Evolutionary conservation across 2,888 invertebrate species (phyloP), one percentile per base, ranked within the genome.

Genomic region (Arrhopalites spinosus): DNA sequence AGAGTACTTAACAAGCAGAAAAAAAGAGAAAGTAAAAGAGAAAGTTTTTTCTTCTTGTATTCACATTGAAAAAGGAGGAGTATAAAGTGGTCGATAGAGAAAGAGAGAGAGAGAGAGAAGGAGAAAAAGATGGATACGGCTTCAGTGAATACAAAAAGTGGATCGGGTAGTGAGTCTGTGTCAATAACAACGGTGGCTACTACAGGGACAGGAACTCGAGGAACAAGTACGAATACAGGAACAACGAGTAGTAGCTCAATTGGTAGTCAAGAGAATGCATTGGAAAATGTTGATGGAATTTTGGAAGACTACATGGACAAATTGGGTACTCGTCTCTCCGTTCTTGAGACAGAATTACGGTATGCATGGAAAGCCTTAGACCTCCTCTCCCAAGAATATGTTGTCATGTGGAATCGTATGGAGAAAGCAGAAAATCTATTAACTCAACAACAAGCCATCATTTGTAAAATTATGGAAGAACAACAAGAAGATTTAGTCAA

Each of bases 361-460:
- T 95, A 94, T 85, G 95, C 96, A 23, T 96, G 95, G 95, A 89
- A 95, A 80, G 95, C 95, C 1, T 88, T 96, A 74, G 95, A 96
- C 85, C 88, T 96, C 72, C 89, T 96, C 45, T 94, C 94, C 53
- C 93, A 93, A 84, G 96, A 96, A 85, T 96, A 95, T 84, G 93
- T 95, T 72, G 93, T 94, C 85, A 96, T 96, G 92, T 96, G 95
- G 95, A 93, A 93, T 84, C 88, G 95, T 63, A 87, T 96, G 77
- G 95, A 96, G 84, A 93, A 95, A 85, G 87, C 96, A 36, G 95
- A 96, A 85, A 90, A 92, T 27, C 89, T 95, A 78, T 89, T 95
- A 2, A 90, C 92, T 85, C 95, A 95, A 84, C 96, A 96, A 85
- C 95, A 95, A 85, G 92, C 93, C 82, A 94, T 95, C 61, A 94